These are phyloP conservation scores for Bufo gargarizans DNA, from an alignment of 2,113 vertebrate genomes.

Conservation along the genomic window DNA sequence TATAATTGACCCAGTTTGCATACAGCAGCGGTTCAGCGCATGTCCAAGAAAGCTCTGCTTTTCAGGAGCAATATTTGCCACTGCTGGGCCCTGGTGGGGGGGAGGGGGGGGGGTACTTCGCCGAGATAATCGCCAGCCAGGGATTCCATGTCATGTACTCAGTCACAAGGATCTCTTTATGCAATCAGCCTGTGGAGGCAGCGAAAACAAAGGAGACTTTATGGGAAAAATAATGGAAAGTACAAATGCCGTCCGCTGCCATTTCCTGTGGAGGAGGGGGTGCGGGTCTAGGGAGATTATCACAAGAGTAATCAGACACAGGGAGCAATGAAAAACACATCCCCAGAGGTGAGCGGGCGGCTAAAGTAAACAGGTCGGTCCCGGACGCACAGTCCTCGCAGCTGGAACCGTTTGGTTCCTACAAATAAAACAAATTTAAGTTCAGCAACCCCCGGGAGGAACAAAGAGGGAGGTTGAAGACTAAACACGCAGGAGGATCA, in stretches of 20 bases:
- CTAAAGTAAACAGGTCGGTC: slow-evolving; percentile 51
- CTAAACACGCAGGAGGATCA: background rate
- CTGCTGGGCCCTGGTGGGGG: no score
- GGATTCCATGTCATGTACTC: background rate
- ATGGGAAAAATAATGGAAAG: slow-evolving; percentile 54
- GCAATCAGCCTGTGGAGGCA: slow-evolving; percentile 1
- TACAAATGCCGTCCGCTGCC: background rate
- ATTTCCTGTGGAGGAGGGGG: slow-evolving; percentile 55
- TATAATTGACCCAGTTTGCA: no score
- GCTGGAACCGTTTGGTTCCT: slow-evolving; percentile 25
- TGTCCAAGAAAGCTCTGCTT: no score
- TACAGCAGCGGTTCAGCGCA: no score
- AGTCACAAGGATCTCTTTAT: slow-evolving; percentile 46
- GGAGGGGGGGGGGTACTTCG: no score
- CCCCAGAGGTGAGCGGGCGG: slow-evolving; percentile 34
- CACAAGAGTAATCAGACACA: slow-evolving; percentile 45
- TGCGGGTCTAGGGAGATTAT: slow-evolving; percentile 27
- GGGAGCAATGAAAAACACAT: slow-evolving; percentile 55
- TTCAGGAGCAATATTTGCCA: background rate
- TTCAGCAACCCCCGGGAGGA: slow-evolving; percentile 33
- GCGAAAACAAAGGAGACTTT: slow-evolving; percentile 50
- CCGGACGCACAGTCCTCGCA: background rate
- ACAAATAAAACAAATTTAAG: slow-evolving; percentile 50
- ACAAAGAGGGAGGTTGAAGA: background rate
- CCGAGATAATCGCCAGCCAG: background rate